phyloP scores from a whole-genome alignment of 1,140 invertebrate genomes.

The Chrysopa pallens region DNA sequence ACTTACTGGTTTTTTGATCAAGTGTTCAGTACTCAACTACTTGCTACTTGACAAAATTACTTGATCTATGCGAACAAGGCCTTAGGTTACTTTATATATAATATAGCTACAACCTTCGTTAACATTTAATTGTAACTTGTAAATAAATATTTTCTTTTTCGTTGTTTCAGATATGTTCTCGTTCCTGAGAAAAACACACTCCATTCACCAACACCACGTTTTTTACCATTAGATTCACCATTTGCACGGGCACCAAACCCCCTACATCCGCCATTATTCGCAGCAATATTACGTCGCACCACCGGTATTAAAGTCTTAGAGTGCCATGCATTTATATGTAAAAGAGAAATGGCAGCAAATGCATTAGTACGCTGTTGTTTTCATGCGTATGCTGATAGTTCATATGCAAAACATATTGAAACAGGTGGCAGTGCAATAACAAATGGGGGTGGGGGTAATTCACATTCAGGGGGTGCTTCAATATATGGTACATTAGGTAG shows the following conservation, averaged over 20 bases:
- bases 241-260: slow-evolving; percentile 75
- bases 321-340: slow-evolving; percentile 98
- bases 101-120: too few species aligned
- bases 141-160: background rate
- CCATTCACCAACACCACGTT: slow-evolving; percentile 47
- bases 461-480: background rate
- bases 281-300: slow-evolving; percentile 84
- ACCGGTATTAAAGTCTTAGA: slow-evolving; percentile 97
- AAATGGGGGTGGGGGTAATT: slow-evolving; percentile 27
- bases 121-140: too few species aligned
- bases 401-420: slow-evolving; percentile 71
- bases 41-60: too few species aligned
- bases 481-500: background rate
- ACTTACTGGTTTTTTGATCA: too few species aligned
- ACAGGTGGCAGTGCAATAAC: slow-evolving; percentile 17
- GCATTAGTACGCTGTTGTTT: slow-evolving; percentile 87
- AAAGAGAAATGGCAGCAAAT: slow-evolving; percentile 84
- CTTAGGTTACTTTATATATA: too few species aligned
- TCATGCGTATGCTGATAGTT: slow-evolving; percentile 86
- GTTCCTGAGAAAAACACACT: slow-evolving; percentile 31
- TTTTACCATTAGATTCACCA: slow-evolving; percentile 90
- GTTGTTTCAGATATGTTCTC: slow-evolving; percentile 30
- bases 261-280: slow-evolving; percentile 89
- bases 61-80: too few species aligned
- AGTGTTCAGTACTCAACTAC: too few species aligned